Percentiles rank a stretch among this genome's conserved stretches.
Evolutionary conservation across 2,888 invertebrate species (phyloP).

Genomic region (Chorisops tibialis): DNA sequence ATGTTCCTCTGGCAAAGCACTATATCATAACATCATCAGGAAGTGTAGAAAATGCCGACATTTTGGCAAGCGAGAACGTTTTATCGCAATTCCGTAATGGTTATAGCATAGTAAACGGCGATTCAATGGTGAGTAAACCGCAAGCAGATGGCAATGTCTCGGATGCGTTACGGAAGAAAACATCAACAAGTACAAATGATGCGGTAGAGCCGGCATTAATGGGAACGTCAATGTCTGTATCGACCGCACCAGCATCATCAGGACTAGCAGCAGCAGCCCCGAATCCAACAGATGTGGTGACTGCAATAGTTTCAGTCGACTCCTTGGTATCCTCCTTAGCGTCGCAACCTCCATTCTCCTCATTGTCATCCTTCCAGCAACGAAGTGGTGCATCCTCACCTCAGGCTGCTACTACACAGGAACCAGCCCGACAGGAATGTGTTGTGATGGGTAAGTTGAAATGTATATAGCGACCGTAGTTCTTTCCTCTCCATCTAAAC

Average conservation of each 20-base stretch:
- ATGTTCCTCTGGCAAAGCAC: constrained; percentile 33
- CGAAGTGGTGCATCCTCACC: constrained; percentile 33
- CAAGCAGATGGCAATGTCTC: neutral
- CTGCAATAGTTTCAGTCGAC: neutral
- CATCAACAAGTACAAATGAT: constrained; percentile 18
- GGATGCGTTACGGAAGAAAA: constrained; percentile 2
- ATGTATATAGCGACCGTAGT: neutral
- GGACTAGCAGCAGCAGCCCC: constrained; percentile 44
- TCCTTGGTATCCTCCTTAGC: neutral
- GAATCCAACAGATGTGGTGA: constrained; percentile 13
- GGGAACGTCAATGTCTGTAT: constrained; percentile 18
- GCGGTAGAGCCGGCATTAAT: constrained; percentile 4
- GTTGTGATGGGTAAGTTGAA: constrained; percentile 53
- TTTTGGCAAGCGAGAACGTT: constrained; percentile 33
- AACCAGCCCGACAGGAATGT: constrained; percentile 45
- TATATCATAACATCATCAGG: constrained; percentile 36
- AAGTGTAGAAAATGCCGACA: constrained; percentile 33
- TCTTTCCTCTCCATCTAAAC: no score
- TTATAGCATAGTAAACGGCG: constrained; percentile 17
- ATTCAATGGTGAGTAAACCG: constrained; percentile 1
- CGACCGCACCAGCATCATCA: constrained; percentile 33
- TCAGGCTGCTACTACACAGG: constrained; percentile 27
- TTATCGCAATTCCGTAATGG: constrained; percentile 32
- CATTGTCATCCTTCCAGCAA: constrained; percentile 30
- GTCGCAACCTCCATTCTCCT: neutral